Evolutionary conservation across 1,140 invertebrate species (phyloP).

Genomic region (Gryon sp.): DNA sequence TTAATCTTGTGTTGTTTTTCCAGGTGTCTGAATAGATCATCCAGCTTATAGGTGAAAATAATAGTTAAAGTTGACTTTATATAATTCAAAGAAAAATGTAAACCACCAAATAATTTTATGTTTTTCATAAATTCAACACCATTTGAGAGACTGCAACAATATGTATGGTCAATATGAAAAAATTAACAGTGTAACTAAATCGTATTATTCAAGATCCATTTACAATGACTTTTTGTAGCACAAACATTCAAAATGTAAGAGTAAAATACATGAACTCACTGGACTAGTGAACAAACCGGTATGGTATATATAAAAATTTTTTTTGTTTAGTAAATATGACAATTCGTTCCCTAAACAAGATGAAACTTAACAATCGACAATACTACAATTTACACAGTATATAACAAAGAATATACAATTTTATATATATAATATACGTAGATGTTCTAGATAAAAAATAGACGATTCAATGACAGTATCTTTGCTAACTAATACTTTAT

Average conservation of each 20-base stretch:
- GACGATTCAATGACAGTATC: not conserved
- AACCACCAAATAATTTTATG: conserved; percentile 12
- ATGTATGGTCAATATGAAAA: conserved; percentile 57
- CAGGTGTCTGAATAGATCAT: conserved; percentile 54
- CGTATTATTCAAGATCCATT: conserved; percentile 37
- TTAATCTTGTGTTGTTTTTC: conserved; percentile 45
- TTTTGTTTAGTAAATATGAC: conserved; percentile 22
- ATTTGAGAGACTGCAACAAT: conserved; percentile 45
- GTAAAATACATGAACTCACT: conserved; percentile 18
- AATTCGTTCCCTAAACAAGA: conserved; percentile 37
- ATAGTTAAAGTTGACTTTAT: conserved; percentile 50
- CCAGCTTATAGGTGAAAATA: conserved; percentile 48
- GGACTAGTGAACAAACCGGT: conserved; percentile 14
- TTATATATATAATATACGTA: conserved; percentile 26
- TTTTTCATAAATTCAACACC: conserved; percentile 43
- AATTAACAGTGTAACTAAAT: conserved; percentile 56
- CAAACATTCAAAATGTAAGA: conserved; percentile 22
- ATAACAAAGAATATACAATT: conserved; percentile 46
- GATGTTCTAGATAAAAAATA: conserved; percentile 17
- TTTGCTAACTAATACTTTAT: conserved; percentile 8
- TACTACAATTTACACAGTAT: conserved; percentile 33
- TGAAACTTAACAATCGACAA: conserved; percentile 40
- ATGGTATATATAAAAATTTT: conserved; percentile 37
- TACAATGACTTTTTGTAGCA: conserved; percentile 33
- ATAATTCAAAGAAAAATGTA: conserved; percentile 41